Conservation (phyloP, 2,797 vertebrate genomes). For the Pseudomugil tenellus region DNA sequence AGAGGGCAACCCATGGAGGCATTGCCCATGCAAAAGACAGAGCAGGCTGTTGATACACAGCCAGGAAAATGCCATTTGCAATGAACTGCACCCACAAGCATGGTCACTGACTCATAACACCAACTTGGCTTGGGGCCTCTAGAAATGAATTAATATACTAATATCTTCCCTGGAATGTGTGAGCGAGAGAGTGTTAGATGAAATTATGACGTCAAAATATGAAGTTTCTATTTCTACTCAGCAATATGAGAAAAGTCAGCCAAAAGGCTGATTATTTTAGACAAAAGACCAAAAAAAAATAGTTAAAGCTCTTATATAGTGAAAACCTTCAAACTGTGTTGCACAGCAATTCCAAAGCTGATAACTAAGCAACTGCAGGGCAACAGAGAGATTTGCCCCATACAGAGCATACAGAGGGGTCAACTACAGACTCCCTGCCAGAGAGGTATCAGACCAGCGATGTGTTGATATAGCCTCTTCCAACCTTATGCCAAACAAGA, state of each 20-base stretch:
- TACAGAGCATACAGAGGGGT: constrained; percentile 14
- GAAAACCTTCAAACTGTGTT: constrained; percentile 1
- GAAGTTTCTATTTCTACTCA: constrained; percentile 14
- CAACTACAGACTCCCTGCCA: constrained; percentile 37
- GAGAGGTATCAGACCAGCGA: constrained; percentile 33
- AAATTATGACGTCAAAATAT: constrained; percentile 6
- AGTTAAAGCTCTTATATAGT: not conserved
- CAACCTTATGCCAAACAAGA: constrained; percentile 39
- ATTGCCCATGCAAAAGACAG: constrained; percentile 50
- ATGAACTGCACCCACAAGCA: constrained; percentile 34
- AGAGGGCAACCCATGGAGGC: constrained; percentile 38
- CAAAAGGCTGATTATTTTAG: not conserved
- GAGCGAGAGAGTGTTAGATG: not conserved
- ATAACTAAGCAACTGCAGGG: constrained; percentile 14
- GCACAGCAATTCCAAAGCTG: constrained; percentile 11
- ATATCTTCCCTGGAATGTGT: constrained; percentile 5
- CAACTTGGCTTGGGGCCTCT: constrained; percentile 13
- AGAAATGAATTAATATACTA: constrained; percentile 29
- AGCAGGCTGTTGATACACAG: constrained; percentile 42
- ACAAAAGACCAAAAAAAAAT: not conserved
- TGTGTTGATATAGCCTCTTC: constrained; percentile 34
- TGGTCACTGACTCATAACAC: constrained; percentile 42
- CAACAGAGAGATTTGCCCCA: constrained; percentile 28
- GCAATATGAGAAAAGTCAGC: not conserved
- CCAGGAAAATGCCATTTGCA: constrained; percentile 64